Base-by-base conservation (phyloP, 2,888 invertebrate genomes). In the Sinohyriopsis cumingii region DNA sequence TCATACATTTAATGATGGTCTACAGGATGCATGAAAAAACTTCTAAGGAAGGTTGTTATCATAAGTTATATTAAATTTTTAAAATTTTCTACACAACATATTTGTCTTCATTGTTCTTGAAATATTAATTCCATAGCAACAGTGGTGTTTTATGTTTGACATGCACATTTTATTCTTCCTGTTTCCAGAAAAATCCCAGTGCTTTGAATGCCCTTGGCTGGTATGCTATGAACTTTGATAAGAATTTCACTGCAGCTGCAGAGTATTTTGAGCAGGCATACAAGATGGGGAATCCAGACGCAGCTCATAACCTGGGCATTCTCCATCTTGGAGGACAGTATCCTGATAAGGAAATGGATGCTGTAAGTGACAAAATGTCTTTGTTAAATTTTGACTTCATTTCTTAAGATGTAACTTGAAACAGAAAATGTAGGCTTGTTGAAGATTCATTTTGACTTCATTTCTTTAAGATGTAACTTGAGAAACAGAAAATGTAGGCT, bases 141-240 rank as follows among this genome's bases (percentile, higher is more conserved):
- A 45, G 0, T 15, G 45, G 2, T 59, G 20, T 22, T n/a, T n/a
- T 24, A 22, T 22, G 19, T 22, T 59, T 24, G 59, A 22, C 24
- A 59, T 59, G 45, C 45, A 33, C 12, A 60, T 20, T 22, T n/a
- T 20, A 55, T 22, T 28, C 55, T 19, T 62, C 55, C 60, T 18
- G 55, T 59, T 70, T 77, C 4, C 73, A 88, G 87, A 78, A 83
- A 61, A 83, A 87, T 67, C 84, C 86, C 0, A 65, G 76, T 25
- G 87, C 89, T 0, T 67, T 88, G 25, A 88, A 85, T 63, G 87
- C 88, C 0, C 78, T 90, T 15, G 89, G 89, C 0, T 89, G 88
- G 89, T 79, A 86, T 67, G 87, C 88, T 0, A 76, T 87, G 72
- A 83, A 82, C 56, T 66, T 76, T 20, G 84, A 85, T 55, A 72